phyloP scores from a whole-genome alignment of 2,797 vertebrate species.

The Emys orbicularis region DNA sequence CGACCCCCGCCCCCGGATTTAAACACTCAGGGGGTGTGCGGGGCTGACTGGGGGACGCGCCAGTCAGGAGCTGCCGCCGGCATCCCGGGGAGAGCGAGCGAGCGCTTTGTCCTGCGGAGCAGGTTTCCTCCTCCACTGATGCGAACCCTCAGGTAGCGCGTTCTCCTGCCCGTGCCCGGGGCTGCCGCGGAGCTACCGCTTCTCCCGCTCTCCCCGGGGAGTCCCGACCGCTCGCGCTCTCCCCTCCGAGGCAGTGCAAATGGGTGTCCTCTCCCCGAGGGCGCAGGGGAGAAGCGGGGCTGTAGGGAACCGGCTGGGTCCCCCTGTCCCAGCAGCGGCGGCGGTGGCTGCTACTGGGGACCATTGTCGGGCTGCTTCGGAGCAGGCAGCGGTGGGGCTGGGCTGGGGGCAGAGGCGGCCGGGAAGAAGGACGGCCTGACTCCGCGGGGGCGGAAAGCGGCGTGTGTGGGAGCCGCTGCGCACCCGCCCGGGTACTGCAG shows the following conservation, averaged over 20 bases:
- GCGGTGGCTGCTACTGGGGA: too few relatives aligned
- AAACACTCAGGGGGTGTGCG: background rate
- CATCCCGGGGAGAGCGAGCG: background rate
- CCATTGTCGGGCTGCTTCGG: too few relatives aligned
- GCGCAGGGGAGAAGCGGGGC: background rate
- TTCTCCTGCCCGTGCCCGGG: background rate
- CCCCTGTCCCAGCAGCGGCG: background rate
- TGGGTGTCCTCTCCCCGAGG: too few relatives aligned
- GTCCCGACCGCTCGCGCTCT: slow-evolving; percentile 20
- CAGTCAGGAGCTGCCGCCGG: background rate
- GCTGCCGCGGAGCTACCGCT: background rate
- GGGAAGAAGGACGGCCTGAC: background rate
- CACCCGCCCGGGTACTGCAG: background rate
- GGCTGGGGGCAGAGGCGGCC: too few relatives aligned
- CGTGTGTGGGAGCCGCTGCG: background rate
- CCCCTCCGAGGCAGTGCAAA: slow-evolving; percentile 7
- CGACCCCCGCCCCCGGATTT: background rate
- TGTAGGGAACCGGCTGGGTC: background rate
- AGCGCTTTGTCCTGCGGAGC: background rate
- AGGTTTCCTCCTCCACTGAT: fast-evolving
- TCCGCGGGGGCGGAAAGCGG: background rate
- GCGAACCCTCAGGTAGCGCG: background rate
- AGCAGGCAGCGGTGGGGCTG: background rate
- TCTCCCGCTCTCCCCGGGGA: background rate
- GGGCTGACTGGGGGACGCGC: background rate